Conservation (phyloP, 1,140 invertebrate genomes). For the Acromyrmex heyeri region DNA sequence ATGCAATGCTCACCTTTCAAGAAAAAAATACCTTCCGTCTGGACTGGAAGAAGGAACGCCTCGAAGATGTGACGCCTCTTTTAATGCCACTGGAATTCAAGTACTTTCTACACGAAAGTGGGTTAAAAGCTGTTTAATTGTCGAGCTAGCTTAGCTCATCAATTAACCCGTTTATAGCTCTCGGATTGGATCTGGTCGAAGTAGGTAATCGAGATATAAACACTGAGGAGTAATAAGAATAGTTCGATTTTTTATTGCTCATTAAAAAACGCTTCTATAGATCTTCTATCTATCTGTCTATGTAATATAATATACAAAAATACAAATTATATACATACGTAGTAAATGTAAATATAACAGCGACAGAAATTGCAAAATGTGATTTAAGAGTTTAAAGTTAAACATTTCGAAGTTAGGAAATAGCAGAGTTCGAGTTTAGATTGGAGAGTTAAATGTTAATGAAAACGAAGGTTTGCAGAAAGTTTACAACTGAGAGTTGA, state of each 20-base stretch:
- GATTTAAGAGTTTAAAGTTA: constrained; percentile 11
- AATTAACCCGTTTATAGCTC: constrained; percentile 26
- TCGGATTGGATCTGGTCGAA: not conserved
- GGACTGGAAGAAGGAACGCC: not conserved
- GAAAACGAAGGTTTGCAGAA: constrained; percentile 40
- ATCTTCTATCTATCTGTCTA: constrained; percentile 15
- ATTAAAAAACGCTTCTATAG: not conserved
- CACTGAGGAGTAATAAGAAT: not conserved
- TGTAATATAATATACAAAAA: not conserved
- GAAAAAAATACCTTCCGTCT: constrained; percentile 14
- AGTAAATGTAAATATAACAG: not conserved
- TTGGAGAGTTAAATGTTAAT: constrained; percentile 49
- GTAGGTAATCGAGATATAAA: constrained; percentile 8
- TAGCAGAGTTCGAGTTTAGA: constrained; percentile 44
- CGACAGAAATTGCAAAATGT: constrained; percentile 2
- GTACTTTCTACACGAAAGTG: constrained; percentile 15
- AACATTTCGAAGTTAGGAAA: constrained; percentile 19
- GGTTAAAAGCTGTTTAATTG: constrained; percentile 43
- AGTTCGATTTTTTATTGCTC: constrained; percentile 25
- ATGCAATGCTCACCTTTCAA: constrained; percentile 39
- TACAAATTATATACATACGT: not conserved
- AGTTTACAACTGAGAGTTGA: constrained; percentile 37
- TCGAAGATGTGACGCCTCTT: constrained; percentile 14
- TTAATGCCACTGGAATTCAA: constrained; percentile 30
- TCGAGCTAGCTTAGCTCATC: constrained; percentile 3